phyloP scores from a whole-genome alignment of 2,113 vertebrate genomes.

The Pygoscelis adeliae region DNA sequence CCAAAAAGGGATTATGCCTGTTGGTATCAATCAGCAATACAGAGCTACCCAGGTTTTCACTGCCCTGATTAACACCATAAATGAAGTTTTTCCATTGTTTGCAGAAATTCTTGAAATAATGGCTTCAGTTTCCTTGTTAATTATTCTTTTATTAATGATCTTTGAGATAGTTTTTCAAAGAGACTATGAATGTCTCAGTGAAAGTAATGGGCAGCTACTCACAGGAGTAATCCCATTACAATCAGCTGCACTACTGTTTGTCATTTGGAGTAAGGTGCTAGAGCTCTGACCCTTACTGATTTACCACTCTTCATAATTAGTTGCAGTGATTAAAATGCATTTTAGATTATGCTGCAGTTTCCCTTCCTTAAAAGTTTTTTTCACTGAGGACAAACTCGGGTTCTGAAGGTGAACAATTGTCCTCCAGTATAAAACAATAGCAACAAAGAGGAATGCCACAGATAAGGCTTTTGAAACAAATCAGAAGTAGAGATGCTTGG shows the following conservation, averaged over 20 bases:
- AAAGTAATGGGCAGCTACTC: conserved; percentile 47
- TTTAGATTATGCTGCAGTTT: conserved; percentile 55
- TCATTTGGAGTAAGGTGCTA: conserved; percentile 20
- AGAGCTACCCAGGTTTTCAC: not conserved
- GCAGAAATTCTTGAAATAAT: conserved; percentile 26
- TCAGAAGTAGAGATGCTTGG: not conserved
- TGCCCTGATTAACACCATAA: not conserved
- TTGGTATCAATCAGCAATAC: not conserved
- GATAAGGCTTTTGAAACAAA: not conserved
- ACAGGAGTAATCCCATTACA: conserved; percentile 44
- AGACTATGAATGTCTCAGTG: conserved; percentile 32
- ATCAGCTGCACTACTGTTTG: conserved; percentile 18
- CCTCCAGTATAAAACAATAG: not conserved
- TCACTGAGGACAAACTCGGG: not conserved
- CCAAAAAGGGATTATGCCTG: not conserved
- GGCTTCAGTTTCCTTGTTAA: conserved; percentile 14
- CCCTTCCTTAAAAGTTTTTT: conserved; percentile 14
- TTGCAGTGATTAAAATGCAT: conserved; percentile 58
- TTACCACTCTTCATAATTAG: conserved; percentile 67
- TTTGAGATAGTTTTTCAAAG: conserved; percentile 34
- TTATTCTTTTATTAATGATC: conserved; percentile 53
- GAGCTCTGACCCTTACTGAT: conserved; percentile 54
- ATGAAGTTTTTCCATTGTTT: conserved; percentile 25
- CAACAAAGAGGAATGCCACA: not conserved
- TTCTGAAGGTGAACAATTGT: conserved; percentile 6